Evolutionary conservation across 2,113 vertebrate genomes (phyloP).

Genomic region (Octodon degus): DNA sequence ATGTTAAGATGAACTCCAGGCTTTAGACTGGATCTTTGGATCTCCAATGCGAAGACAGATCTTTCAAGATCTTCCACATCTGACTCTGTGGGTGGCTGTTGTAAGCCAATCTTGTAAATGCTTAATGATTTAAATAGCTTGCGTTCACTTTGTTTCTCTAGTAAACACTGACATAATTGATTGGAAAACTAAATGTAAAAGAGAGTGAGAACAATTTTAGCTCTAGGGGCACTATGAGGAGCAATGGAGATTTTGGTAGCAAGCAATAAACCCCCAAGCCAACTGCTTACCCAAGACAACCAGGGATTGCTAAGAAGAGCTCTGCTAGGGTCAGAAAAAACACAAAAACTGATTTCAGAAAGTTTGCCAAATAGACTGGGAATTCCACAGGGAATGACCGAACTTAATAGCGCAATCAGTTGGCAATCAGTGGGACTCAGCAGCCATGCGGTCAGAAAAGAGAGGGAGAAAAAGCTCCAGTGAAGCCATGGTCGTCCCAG

Average conservation of each 20-base stretch:
- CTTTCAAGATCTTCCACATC: not conserved
- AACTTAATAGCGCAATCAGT: not conserved
- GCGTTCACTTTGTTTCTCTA: not conserved
- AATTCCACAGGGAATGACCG: not conserved
- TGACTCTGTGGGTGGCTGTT: not conserved
- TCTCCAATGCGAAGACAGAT: not conserved
- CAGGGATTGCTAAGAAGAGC: not conserved
- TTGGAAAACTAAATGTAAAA: not conserved
- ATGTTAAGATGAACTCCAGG: not conserved
- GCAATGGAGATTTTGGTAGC: not conserved
- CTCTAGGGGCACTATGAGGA: not conserved
- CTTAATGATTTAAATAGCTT: not conserved
- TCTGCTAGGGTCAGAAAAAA: not conserved
- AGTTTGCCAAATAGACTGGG: not conserved
- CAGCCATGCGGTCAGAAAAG: not conserved
- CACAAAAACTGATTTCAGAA: not conserved
- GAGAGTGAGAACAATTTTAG: not conserved
- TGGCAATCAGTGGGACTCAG: not conserved
- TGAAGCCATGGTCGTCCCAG: not conserved
- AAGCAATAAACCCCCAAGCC: not conserved
- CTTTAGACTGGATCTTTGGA: not conserved
- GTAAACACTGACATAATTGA: not conserved
- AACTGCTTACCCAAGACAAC: not conserved
- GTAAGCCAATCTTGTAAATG: not conserved
- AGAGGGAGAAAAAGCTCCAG: not conserved